A percentile compares a stretch with the other conserved stretches of the same genome.
Conservation (phyloP, 23 tunicate genomes). For the Diplosoma virens region DNA sequence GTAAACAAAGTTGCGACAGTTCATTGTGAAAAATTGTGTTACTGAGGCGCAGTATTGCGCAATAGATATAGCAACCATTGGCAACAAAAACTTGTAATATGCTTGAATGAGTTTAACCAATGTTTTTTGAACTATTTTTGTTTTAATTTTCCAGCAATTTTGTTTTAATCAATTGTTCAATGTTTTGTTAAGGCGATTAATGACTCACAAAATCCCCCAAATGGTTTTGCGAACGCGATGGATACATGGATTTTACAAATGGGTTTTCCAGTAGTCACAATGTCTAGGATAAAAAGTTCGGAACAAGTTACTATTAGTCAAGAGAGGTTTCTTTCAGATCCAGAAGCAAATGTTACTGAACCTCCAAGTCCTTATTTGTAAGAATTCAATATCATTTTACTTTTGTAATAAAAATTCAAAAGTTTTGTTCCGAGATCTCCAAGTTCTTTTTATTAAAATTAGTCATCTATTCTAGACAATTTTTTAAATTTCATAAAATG, state of each 20-base stretch:
- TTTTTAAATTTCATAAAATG: too few relatives aligned
- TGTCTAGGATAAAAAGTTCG: slow-evolving; percentile 1
- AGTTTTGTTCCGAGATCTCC: too few relatives aligned
- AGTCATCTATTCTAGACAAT: too few relatives aligned
- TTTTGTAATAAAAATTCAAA: too few relatives aligned
- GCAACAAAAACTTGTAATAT: too few relatives aligned
- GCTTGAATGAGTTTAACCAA: too few relatives aligned
- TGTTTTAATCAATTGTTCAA: not conserved
- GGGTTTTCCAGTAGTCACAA: slow-evolving; percentile 63
- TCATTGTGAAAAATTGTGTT: too few relatives aligned
- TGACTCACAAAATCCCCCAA: not conserved
- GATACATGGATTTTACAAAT: slow-evolving; percentile 76
- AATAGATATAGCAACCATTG: too few relatives aligned
- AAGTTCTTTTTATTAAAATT: too few relatives aligned
- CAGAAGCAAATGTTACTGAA: slow-evolving; percentile 29
- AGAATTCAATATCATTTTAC: not conserved
- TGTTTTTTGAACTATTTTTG: too few relatives aligned
- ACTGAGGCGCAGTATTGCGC: too few relatives aligned
- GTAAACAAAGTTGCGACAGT: too few relatives aligned
- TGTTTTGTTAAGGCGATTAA: not conserved
- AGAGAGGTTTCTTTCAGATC: slow-evolving; percentile 56
- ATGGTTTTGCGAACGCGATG: slow-evolving; percentile 29
- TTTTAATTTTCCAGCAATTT: not conserved
- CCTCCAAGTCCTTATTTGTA: slow-evolving; percentile 54
- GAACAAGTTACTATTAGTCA: slow-evolving; percentile 29